phyloP scores from a whole-genome alignment of 2,797 vertebrate species.

The Gallinago solitaria region DNA sequence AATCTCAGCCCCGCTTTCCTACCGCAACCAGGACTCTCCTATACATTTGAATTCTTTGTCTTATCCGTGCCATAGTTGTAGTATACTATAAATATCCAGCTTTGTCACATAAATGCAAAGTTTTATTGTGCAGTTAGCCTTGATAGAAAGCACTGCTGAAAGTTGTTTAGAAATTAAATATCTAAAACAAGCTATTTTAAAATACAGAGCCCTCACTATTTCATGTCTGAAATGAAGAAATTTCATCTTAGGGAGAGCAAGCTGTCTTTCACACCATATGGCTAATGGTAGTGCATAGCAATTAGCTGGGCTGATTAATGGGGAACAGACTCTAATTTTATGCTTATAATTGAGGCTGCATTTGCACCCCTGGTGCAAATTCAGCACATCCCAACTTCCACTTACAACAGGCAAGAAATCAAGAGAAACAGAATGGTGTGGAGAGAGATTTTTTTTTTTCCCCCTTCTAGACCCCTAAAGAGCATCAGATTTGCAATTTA shows the following conservation, averaged over 20 bases:
- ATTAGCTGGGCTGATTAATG: constrained; percentile 98
- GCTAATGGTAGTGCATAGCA: constrained; percentile 95
- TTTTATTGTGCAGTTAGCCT: constrained; percentile 84
- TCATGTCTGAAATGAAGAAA: constrained; percentile 87
- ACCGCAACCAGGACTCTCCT: constrained; percentile 41
- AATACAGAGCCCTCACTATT: constrained; percentile 82
- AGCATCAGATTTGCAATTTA: constrained; percentile 83
- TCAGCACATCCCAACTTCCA: constrained; percentile 86
- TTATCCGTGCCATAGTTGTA: constrained; percentile 43
- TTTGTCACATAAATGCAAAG: constrained; percentile 81
- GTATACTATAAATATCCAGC: constrained; percentile 74
- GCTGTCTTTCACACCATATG: constrained; percentile 97
- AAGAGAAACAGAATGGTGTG: constrained; percentile 76
- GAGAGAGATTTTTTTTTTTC: constrained; percentile 72
- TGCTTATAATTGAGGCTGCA: constrained; percentile 90
- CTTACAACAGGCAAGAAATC: constrained; percentile 82
- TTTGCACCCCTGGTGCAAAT: constrained; percentile 88
- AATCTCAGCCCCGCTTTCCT: not conserved
- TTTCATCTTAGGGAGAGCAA: constrained; percentile 87
- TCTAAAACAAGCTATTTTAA: constrained; percentile 85
- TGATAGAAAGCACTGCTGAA: constrained; percentile 83
- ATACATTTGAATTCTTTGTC: constrained; percentile 74
- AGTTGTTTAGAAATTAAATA: constrained; percentile 86
- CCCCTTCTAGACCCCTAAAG: constrained; percentile 77
- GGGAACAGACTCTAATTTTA: constrained; percentile 93